Conservation (phyloP, 2,797 vertebrate species). For the Silurus lanzhouensis region DNA sequence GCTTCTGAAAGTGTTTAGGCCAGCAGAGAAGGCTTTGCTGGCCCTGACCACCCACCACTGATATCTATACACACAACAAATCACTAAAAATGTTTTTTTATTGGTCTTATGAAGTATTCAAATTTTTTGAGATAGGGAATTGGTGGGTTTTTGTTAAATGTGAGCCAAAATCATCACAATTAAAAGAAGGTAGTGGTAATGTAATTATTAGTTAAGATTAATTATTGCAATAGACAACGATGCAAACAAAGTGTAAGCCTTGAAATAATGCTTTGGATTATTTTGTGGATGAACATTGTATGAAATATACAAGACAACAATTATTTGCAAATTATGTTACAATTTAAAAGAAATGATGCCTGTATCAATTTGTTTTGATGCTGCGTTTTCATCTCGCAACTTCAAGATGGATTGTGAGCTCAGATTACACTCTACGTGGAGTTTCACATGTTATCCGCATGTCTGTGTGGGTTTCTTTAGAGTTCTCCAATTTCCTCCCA, state of each 20-base stretch:
- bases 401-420: neutral
- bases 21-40: no score
- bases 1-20: no score
- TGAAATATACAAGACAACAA: neutral
- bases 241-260: neutral
- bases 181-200: no score
- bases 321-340: neutral
- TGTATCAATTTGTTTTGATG: neutral
- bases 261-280: neutral
- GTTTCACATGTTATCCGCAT: neutral
- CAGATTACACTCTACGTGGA: neutral
- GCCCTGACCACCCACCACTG: no score
- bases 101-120: no score
- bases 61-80: no score
- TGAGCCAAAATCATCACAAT: no score
- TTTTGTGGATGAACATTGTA: neutral
- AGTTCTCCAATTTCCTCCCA: slow-evolving; percentile 3
- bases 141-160: no score
- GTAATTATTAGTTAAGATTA: neutral
- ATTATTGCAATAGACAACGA: neutral
- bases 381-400: neutral
- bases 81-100: no score
- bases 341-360: neutral
- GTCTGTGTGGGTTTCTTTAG: neutral
- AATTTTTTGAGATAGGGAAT: no score